Evolutionary conservation across 2,113 vertebrate species (phyloP).

Genomic region (Forbesichthys papilliferus): DNA sequence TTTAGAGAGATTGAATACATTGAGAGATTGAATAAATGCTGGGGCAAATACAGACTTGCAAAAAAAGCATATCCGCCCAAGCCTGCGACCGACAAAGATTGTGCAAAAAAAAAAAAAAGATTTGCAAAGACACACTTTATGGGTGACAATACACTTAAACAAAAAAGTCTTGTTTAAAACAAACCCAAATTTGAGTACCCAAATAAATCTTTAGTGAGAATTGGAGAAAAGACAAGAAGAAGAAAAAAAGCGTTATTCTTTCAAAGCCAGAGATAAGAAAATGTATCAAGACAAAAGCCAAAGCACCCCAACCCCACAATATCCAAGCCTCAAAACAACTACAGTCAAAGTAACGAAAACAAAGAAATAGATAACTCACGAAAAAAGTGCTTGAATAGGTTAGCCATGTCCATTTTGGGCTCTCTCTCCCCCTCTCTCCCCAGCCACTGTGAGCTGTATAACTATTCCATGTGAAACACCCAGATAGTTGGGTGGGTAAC

Average conservation of each 20-base stretch:
- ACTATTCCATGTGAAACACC: slow-evolving; percentile 79
- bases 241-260: slow-evolving; percentile 1
- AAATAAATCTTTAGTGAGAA: slow-evolving; percentile 22
- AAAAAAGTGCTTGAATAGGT: slow-evolving; percentile 86
- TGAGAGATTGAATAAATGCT: slow-evolving; percentile 49
- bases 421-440: slow-evolving; percentile 49
- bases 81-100: slow-evolving; percentile 41
- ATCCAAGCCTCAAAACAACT: slow-evolving; percentile 20
- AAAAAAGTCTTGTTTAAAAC: slow-evolving; percentile 34
- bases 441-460: slow-evolving; percentile 75
- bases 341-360: neutral
- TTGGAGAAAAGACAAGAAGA: neutral
- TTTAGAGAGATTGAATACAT: slow-evolving; percentile 9
- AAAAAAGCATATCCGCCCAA: slow-evolving; percentile 73
- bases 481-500: slow-evolving; percentile 64
- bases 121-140: slow-evolving; percentile 40
- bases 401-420: slow-evolving; percentile 86
- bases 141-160: slow-evolving; percentile 49
- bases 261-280: slow-evolving; percentile 18
- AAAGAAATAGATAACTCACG: slow-evolving; percentile 79
- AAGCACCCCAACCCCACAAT: slow-evolving; percentile 9
- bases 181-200: slow-evolving; percentile 13
- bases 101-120: slow-evolving; percentile 34
- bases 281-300: slow-evolving; percentile 20
- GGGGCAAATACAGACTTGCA: slow-evolving; percentile 79